phyloP scores from a whole-genome alignment of 2,888 invertebrate species.

The Drosophila yooni region DNA sequence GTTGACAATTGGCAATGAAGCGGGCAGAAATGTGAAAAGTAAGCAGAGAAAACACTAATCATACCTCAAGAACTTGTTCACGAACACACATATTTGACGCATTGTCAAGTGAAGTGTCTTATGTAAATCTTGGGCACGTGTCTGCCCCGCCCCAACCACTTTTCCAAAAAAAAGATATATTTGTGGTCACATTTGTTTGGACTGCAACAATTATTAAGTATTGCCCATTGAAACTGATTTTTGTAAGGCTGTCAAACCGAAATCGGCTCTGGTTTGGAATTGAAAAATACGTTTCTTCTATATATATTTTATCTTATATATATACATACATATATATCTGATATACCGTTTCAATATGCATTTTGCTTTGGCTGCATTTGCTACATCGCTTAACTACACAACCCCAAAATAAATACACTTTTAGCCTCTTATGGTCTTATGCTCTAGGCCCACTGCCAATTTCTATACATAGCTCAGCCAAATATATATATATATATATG shows the following conservation, averaged over 20 bases:
- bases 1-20: conserved; percentile 68
- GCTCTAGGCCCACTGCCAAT: conserved; percentile 45
- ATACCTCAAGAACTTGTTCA: conserved; percentile 36
- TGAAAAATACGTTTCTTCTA: not conserved
- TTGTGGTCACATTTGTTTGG: not conserved
- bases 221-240: not conserved
- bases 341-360: conserved; percentile 4
- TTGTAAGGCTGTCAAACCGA: not conserved
- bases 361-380: not conserved
- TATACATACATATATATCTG: not conserved
- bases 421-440: conserved; percentile 41
- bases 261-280: not conserved
- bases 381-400: conserved; percentile 17
- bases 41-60: conserved; percentile 19
- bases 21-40: not conserved
- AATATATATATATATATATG: not conserved
- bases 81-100: conserved; percentile 28
- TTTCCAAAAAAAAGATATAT: conserved; percentile 1
- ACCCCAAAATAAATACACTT: conserved; percentile 22
- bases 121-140: conserved; percentile 62
- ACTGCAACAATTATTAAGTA: not conserved
- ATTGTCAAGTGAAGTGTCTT: conserved; percentile 38
- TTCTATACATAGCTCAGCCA: conserved; percentile 13
- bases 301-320: not conserved
- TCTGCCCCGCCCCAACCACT: conserved; percentile 11